These are phyloP conservation scores for Lasioglossum albipes DNA, from an alignment of 1,140 invertebrate species.

Conservation along the genomic window DNA sequence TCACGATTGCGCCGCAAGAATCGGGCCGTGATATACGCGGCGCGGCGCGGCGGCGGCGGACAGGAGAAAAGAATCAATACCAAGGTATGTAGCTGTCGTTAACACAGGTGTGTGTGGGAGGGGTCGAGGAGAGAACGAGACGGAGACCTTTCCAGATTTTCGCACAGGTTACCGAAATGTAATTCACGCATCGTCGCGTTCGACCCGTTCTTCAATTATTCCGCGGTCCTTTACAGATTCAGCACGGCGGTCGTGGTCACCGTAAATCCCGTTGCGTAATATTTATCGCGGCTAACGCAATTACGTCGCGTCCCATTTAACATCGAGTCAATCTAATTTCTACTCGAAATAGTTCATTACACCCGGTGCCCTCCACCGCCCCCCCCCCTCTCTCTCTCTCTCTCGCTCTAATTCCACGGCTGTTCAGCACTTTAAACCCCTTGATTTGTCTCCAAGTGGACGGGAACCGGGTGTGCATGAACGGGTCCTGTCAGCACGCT, in stretches of 20 bases:
- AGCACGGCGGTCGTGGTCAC: neutral
- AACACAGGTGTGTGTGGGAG: neutral
- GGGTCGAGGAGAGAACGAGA: no score
- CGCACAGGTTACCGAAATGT: neutral
- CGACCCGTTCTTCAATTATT: slow-evolving; percentile 27
- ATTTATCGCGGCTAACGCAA: slow-evolving; percentile 37
- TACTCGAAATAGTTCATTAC: slow-evolving; percentile 42
- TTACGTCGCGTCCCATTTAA: slow-evolving; percentile 41
- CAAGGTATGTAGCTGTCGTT: neutral
- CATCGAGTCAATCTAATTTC: slow-evolving; percentile 39
- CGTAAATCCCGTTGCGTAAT: slow-evolving; percentile 21
- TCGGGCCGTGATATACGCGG: neutral
- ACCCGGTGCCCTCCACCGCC: no score
- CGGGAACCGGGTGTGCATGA: neutral
- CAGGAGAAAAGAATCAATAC: slow-evolving; percentile 17
- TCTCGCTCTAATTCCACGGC: no score
- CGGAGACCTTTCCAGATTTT: neutral
- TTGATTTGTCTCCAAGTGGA: slow-evolving; percentile 21
- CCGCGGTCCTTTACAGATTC: slow-evolving; percentile 2
- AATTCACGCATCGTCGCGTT: slow-evolving; percentile 4
- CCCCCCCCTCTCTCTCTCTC: no score
- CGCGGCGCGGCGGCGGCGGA: neutral
- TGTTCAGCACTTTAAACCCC: slow-evolving; percentile 28
- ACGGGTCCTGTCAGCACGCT: neutral
- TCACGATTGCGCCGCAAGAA: neutral